Percentiles rank a stretch among this genome's conserved stretches.
phyloP scores from a whole-genome alignment of 1,140 invertebrate genomes.

The Bombus terrestris region DNA sequence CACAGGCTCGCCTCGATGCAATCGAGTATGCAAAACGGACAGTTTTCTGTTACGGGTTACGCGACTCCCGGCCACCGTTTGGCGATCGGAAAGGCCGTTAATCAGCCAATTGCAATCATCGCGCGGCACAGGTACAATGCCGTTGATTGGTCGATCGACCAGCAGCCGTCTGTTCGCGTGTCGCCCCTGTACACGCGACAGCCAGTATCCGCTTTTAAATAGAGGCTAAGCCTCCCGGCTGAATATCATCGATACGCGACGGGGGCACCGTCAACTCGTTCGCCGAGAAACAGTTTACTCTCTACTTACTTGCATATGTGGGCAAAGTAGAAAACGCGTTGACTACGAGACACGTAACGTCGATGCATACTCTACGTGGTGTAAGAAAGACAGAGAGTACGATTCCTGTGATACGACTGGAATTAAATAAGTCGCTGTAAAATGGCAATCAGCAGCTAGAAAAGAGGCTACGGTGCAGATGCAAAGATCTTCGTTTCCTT shows the following conservation, averaged over 20 bases:
- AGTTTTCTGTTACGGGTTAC: conserved; percentile 48
- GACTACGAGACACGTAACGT: too few species aligned
- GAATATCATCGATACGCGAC: conserved; percentile 6
- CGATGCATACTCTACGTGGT: too few species aligned
- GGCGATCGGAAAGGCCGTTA: conserved; percentile 36
- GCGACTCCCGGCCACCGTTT: conserved; percentile 35
- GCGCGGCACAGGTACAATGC: conserved; percentile 32
- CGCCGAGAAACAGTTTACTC: background rate
- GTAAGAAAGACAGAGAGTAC: too few species aligned
- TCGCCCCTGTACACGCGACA: conserved; percentile 27
- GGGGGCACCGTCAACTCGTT: background rate
- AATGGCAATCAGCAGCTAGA: too few species aligned
- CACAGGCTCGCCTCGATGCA: conserved; percentile 36
- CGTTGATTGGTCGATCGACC: conserved; percentile 58
- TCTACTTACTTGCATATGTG: background rate
- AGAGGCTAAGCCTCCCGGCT: conserved; percentile 11
- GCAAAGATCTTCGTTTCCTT: too few species aligned
- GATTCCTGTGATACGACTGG: too few species aligned
- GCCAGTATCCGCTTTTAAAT: conserved; percentile 24
- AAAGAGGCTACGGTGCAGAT: too few species aligned
- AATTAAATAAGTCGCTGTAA: too few species aligned
- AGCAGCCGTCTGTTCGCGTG: conserved; percentile 38
- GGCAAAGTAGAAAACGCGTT: too few species aligned
- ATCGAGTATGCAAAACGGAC: conserved; percentile 68
- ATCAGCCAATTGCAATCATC: conserved; percentile 62